These are phyloP conservation scores for Nebria ingens DNA, from an alignment of 1,140 invertebrate genomes.

Conservation along the genomic window DNA sequence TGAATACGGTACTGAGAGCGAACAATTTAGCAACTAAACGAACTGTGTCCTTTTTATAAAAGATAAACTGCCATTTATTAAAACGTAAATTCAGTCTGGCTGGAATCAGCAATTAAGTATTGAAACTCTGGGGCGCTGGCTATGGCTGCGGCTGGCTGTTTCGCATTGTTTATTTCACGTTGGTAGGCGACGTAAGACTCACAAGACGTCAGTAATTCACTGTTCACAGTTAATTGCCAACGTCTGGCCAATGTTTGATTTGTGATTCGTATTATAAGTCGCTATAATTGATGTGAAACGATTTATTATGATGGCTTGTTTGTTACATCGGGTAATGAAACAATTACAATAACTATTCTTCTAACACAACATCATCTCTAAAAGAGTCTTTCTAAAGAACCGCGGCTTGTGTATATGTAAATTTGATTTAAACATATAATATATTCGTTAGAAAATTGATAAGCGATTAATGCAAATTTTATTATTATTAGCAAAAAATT, in stretches of 20 bases:
- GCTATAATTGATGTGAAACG: no score
- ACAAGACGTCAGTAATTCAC: background rate
- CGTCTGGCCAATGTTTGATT: background rate
- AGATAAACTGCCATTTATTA: background rate
- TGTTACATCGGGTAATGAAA: no score
- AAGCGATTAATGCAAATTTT: no score
- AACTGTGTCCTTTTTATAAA: background rate
- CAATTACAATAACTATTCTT: no score
- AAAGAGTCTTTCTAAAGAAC: no score
- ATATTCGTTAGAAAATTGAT: no score
- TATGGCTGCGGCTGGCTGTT: background rate
- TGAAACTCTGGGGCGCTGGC: background rate
- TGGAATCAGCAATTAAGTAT: background rate
- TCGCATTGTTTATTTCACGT: background rate
- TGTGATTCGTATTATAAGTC: no score
- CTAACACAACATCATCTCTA: no score
- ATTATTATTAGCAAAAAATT: no score
- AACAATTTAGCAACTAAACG: background rate
- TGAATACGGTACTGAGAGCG: background rate
- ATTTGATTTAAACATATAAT: no score
- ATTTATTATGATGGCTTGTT: no score
- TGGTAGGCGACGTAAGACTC: background rate
- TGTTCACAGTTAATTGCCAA: background rate
- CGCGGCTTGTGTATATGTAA: no score
- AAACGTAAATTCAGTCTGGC: background rate